Conservation (phyloP, 2,797 vertebrate species). For the Tinamus major region DNA sequence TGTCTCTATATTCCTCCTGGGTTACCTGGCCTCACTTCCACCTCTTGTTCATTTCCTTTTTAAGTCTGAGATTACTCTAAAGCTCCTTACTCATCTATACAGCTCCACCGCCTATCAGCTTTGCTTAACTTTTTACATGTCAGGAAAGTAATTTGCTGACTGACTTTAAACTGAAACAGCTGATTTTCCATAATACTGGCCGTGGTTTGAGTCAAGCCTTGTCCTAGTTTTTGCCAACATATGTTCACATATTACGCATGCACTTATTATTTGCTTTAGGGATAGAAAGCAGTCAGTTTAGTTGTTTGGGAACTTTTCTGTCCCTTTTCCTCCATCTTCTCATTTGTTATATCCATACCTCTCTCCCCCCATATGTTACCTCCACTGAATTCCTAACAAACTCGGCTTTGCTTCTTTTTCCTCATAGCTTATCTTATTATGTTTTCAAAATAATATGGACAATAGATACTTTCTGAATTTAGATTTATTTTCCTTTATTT, state of each 20-base stretch:
- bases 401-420: not conserved
- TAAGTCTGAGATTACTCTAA: not conserved
- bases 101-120: not conserved
- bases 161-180: not conserved
- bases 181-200: not conserved
- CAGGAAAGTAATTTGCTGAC: not conserved
- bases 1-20: not conserved
- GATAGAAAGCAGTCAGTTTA: not conserved
- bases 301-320: not conserved
- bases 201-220: not conserved
- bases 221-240: not conserved
- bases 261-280: not conserved
- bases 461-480: not conserved
- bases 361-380: not conserved
- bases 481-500: not conserved
- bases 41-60: not conserved
- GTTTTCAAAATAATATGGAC: not conserved
- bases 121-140: not conserved
- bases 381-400: not conserved
- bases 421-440: not conserved
- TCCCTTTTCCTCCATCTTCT: not conserved
- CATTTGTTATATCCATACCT: not conserved
- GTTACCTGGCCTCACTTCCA: not conserved
- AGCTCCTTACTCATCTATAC: not conserved
- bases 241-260: not conserved